Evolutionary conservation across 2,888 invertebrate genomes (phyloP).

Genomic region (Eremobia ochroleuca): DNA sequence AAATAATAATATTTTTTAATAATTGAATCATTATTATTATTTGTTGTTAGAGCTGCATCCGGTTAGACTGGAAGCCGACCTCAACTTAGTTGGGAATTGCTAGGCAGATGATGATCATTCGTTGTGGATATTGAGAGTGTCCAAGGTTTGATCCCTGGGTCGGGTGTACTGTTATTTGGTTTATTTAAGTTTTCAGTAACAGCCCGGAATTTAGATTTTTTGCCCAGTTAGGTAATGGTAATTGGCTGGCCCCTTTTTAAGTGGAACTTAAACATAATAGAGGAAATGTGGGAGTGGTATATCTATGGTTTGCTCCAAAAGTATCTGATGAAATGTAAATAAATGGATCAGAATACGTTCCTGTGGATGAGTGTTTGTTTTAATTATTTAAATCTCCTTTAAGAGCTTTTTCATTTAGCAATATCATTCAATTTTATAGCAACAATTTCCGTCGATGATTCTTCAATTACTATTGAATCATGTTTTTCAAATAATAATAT

Average conservation of each 20-base stretch:
- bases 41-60: background rate
- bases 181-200: background rate
- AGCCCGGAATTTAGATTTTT: background rate
- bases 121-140: background rate
- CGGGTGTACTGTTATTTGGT: background rate
- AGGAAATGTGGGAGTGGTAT: no score
- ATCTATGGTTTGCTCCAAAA: background rate
- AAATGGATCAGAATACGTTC: background rate
- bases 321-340: no score
- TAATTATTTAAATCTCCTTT: background rate
- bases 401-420: background rate
- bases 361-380: background rate
- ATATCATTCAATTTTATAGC: background rate
- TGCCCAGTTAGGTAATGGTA: background rate
- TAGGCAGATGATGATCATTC: background rate
- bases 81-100: background rate
- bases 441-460: no score
- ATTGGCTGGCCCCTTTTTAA: background rate
- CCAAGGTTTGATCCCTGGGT: background rate
- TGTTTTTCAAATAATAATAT: background rate
- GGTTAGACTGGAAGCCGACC: background rate
- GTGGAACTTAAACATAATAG: background rate
- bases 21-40: background rate
- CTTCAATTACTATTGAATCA: background rate
- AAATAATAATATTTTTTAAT: background rate